Evolutionary conservation across 2,113 vertebrate genomes (phyloP).

Genomic region (Tylochromis polylepis): DNA sequence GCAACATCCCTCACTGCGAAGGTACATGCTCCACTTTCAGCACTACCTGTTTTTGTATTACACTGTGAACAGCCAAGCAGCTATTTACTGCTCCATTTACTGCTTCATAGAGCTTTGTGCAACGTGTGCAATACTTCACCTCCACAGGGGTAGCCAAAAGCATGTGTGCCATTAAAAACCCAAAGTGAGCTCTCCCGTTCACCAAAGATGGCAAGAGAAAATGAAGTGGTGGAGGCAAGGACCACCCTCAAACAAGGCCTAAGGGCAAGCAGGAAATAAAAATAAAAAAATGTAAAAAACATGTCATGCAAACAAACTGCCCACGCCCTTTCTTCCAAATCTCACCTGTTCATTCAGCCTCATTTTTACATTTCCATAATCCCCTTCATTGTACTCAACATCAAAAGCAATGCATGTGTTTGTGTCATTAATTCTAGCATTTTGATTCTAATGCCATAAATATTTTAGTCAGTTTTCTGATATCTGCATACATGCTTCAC

Average conservation of each 20-base stretch:
- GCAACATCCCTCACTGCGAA: background rate
- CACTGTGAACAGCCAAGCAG: background rate
- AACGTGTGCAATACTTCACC: slow-evolving; percentile 11
- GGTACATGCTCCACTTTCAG: background rate
- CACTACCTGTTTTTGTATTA: background rate
- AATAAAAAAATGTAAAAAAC: background rate
- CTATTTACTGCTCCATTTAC: slow-evolving; percentile 29
- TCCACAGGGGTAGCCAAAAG: slow-evolving; percentile 31
- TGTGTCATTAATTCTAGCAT: background rate
- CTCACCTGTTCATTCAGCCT: background rate
- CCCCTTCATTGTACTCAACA: background rate
- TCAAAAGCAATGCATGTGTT: background rate
- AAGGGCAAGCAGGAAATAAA: background rate
- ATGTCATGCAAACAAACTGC: slow-evolving; percentile 44
- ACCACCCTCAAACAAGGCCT: slow-evolving; percentile 54
- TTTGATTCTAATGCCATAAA: background rate
- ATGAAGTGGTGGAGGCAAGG: slow-evolving; percentile 13
- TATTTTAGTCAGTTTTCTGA: background rate
- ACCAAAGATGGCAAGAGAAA: slow-evolving; percentile 4
- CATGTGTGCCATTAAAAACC: slow-evolving; percentile 16
- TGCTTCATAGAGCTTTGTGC: background rate
- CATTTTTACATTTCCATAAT: background rate
- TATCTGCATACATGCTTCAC: background rate
- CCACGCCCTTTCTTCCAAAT: slow-evolving; percentile 6
- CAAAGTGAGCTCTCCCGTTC: slow-evolving; percentile 6